Evolutionary conservation across 2,113 vertebrate genomes (phyloP).

Genomic region (Periophthalmodon schlosseri): DNA sequence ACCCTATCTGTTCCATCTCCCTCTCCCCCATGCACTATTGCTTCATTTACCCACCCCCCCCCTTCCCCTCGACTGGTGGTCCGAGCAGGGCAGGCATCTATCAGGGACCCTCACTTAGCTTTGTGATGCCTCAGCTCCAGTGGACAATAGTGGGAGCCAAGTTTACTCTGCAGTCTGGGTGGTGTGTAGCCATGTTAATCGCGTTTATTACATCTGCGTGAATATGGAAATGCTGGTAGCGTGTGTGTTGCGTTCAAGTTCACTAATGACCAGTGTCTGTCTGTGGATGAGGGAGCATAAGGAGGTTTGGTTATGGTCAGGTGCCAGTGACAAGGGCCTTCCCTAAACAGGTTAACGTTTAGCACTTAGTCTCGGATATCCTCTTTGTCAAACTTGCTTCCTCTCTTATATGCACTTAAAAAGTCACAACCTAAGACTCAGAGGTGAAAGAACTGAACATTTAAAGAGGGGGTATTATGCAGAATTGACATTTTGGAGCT

Average conservation of each 20-base stretch:
- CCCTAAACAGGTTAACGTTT: constrained; percentile 53
- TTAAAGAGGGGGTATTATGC: neutral
- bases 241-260: constrained; percentile 18
- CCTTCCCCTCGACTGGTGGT: constrained; percentile 71
- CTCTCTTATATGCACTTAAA: constrained; percentile 66
- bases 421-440: constrained; percentile 14
- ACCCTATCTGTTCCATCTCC: constrained; percentile 62
- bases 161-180: constrained; percentile 49
- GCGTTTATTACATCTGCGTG: constrained; percentile 69
- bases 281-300: constrained; percentile 33
- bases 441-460: neutral
- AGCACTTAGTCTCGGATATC: constrained; percentile 24
- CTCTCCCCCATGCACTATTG: constrained; percentile 48
- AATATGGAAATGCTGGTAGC: constrained; percentile 59
- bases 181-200: constrained; percentile 52
- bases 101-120: constrained; percentile 77
- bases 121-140: constrained; percentile 60
- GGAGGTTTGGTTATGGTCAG: constrained; percentile 53
- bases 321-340: constrained; percentile 60
- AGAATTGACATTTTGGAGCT: too few relatives aligned
- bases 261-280: constrained; percentile 23
- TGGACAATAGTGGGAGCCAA: constrained; percentile 65
- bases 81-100: constrained; percentile 64
- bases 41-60: constrained; percentile 41
- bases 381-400: constrained; percentile 44